Evolutionary conservation across 1,140 invertebrate genomes (phyloP).

Genomic region (Whitmania pigra): DNA sequence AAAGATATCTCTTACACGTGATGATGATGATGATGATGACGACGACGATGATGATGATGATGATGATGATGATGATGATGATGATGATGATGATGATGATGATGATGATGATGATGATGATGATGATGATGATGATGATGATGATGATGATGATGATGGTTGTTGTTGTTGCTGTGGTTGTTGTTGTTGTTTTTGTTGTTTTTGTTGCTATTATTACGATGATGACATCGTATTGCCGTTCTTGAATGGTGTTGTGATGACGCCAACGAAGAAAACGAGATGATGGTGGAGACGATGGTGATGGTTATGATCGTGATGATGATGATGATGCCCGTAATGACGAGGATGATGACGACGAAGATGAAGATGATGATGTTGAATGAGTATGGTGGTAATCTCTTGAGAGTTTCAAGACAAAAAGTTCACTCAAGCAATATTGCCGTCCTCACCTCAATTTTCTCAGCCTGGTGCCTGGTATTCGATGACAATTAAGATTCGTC

Average conservation of each 20-base stretch:
- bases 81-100: no score
- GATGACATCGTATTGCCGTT: no score
- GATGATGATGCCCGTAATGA: neutral
- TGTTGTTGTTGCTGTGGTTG: no score
- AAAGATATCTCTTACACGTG: no score
- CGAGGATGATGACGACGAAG: neutral
- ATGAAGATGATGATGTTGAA: conserved; percentile 1
- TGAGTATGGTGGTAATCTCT: neutral
- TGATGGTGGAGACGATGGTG: neutral
- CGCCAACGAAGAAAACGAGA: neutral
- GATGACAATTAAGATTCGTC: neutral
- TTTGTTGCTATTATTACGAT: no score
- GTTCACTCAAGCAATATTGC: neutral
- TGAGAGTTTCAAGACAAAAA: neutral
- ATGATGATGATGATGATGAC: no score
- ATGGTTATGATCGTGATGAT: neutral
- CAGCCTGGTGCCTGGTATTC: neutral
- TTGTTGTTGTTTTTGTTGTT: no score
- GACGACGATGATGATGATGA: no score
- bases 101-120: no score
- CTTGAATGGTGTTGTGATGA: neutral
- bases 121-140: no score
- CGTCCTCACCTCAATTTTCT: neutral
- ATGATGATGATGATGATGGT: no score
- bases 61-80: no score